Base-by-base conservation (phyloP, 2,888 invertebrate genomes). In the Drosophila kuntzei region DNA sequence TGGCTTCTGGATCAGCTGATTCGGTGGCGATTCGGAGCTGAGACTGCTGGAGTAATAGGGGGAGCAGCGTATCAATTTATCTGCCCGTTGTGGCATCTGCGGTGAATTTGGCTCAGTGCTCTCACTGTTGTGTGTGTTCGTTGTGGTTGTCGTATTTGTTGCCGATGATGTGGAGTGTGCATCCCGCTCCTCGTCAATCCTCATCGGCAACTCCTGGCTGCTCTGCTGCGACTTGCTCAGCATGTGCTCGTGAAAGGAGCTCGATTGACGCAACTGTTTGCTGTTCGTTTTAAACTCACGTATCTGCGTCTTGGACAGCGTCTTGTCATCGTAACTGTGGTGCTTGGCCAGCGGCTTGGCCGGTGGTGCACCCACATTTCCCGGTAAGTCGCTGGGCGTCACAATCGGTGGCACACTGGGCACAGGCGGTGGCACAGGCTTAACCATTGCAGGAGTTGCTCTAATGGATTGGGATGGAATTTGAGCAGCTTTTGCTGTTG, bases 11-110 rank as follows among this genome's bases (percentile, higher is more conserved):
- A 95, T 93, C n/a, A 91, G 74, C 72, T 92, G 92, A 90, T 95
- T 94, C 2, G 95, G 95, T 2, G 95, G 95, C 25, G 95, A 95
- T 80, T 95, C 95, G 0, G 95, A 95, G 89, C 95, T 95, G 39
- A 95, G 92, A 83, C 95, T 95, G 85, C 95, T 95, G 27, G 95
- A 95, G 90, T 95, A 95, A 89, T 95, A 95, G 0, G 95, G 95
- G 1, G 95, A 95, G 87, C 95, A 95, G 89, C 95, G 95, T 0
- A 95, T 94, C 29, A 95, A 91, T 75, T 94, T 94, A 49, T 94
- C 92, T 4, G 92, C 91, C 14, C 92, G 89, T 59, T 87, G 90
- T 32, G 91, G 90, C 89, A 92, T 80, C 84, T 91, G 90, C 18
- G 92, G 91, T 0, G 92, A 92, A 36, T 76, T 92, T 32, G 91